phyloP scores from a whole-genome alignment of 2,888 invertebrate genomes.

The Labia minor region DNA sequence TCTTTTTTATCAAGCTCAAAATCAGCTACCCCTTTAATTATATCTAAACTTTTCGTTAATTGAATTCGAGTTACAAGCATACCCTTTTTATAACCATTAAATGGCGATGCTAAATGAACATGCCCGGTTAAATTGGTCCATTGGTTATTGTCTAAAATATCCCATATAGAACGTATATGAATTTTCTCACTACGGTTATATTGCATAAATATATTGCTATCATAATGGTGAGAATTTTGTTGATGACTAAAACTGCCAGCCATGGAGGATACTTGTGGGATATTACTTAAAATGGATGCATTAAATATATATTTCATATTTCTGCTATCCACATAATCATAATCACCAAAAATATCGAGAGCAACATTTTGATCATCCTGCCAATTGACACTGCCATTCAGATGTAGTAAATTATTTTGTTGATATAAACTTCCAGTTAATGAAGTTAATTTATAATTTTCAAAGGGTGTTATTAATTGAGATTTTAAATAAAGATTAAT shows the following conservation, averaged over 20 bases:
- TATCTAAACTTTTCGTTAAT: slow-evolving; percentile 48
- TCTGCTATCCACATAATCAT: slow-evolving; percentile 35
- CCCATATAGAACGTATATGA: slow-evolving; percentile 60
- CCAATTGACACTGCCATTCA: slow-evolving; percentile 48
- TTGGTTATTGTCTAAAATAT: slow-evolving; percentile 43
- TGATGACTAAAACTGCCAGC: slow-evolving; percentile 45
- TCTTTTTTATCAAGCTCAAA: slow-evolving; percentile 59
- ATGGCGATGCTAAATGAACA: slow-evolving; percentile 54
- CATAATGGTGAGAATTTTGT: slow-evolving; percentile 40
- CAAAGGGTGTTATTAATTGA: slow-evolving; percentile 45
- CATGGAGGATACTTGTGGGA: slow-evolving; percentile 47
- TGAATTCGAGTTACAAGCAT: slow-evolving; percentile 55
- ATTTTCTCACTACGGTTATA: slow-evolving; percentile 57
- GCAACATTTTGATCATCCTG: slow-evolving; percentile 47
- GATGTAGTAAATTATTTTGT: slow-evolving; percentile 39
- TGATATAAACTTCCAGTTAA: slow-evolving; percentile 44
- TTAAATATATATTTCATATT: slow-evolving; percentile 41
- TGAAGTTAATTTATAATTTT: slow-evolving; percentile 45
- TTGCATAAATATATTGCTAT: slow-evolving; percentile 44
- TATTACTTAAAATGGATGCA: slow-evolving; percentile 45
- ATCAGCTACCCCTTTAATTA: slow-evolving; percentile 54
- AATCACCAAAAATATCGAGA: slow-evolving; percentile 44
- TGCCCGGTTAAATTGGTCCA: slow-evolving; percentile 52
- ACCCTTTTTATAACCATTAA: slow-evolving; percentile 54
- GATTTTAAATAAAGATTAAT: slow-evolving; percentile 39